Evolutionary conservation across 2,888 invertebrate species (phyloP).

Genomic region (Congeria kusceri): DNA sequence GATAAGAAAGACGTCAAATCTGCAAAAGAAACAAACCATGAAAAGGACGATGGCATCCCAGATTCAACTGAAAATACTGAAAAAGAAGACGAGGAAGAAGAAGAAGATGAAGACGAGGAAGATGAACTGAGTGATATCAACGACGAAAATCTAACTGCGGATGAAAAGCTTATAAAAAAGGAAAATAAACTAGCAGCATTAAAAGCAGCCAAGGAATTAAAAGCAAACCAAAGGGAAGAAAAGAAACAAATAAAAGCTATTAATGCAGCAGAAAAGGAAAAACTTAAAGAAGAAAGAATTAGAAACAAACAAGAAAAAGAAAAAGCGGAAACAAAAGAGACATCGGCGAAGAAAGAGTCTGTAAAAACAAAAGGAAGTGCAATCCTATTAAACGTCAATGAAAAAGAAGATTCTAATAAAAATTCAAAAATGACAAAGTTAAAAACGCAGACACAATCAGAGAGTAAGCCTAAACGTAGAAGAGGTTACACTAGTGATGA

Average conservation of each 20-base stretch:
- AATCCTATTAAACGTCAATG: neutral
- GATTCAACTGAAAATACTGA: slow-evolving; percentile 23
- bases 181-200: slow-evolving; percentile 35
- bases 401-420: neutral
- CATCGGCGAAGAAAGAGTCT: slow-evolving; percentile 19
- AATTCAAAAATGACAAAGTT: slow-evolving; percentile 7
- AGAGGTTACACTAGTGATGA: slow-evolving; percentile 1
- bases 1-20: slow-evolving; percentile 7
- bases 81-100: slow-evolving; percentile 14
- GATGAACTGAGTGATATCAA: slow-evolving; percentile 14
- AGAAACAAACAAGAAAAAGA: slow-evolving; percentile 1
- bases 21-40: neutral
- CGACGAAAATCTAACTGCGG: neutral
- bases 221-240: slow-evolving; percentile 23
- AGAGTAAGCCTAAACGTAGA: neutral
- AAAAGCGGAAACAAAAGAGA: slow-evolving; percentile 16
- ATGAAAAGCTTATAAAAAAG: slow-evolving; percentile 8
- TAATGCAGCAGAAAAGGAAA: slow-evolving; percentile 10
- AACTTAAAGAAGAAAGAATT: slow-evolving; percentile 10
- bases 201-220: slow-evolving; percentile 27
- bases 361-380: slow-evolving; percentile 5
- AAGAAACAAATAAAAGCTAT: slow-evolving; percentile 15
- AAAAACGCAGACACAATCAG: neutral
- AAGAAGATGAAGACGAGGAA: slow-evolving; percentile 20
- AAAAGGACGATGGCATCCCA: neutral